These are phyloP conservation scores for Schlechtendalia chinensis DNA, from an alignment of 1,140 invertebrate species.

Conservation along the genomic window DNA sequence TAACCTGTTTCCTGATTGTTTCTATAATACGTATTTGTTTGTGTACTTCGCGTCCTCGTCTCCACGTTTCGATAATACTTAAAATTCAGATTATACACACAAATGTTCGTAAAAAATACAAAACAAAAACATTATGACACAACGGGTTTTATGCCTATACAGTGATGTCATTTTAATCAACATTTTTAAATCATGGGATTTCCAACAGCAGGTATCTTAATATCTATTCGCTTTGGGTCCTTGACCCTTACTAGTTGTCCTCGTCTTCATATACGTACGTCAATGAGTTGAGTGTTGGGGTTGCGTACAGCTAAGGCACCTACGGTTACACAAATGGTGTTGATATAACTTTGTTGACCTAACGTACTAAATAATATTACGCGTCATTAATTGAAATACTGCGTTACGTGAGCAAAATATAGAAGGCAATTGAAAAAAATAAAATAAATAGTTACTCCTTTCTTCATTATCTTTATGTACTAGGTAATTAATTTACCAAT, in stretches of 20 bases:
- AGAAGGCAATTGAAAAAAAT: slow-evolving; percentile 9
- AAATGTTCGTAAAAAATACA: not conserved
- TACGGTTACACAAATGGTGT: not conserved
- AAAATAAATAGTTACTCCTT: slow-evolving; percentile 2
- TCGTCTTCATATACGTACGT: not conserved
- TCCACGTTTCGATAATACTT: not conserved
- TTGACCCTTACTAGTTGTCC: slow-evolving; percentile 23
- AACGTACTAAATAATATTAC: not conserved
- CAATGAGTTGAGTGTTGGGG: no score
- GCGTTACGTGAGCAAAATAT: not conserved
- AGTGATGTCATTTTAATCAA: not conserved
- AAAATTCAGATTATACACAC: not conserved
- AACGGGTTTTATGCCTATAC: not conserved
- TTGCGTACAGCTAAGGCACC: not conserved
- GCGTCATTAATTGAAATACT: slow-evolving; percentile 18
- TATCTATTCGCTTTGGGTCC: not conserved
- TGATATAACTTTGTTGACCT: slow-evolving; percentile 3
- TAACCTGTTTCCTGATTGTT: slow-evolving; percentile 17
- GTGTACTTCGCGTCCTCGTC: not conserved
- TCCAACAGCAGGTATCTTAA: not conserved
- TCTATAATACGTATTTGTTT: not conserved
- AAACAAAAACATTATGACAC: not conserved
- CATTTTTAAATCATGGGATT: not conserved
- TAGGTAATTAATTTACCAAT: not conserved
- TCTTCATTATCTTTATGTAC: not conserved